phyloP scores from a whole-genome alignment of 2,113 vertebrate genomes.

The Actenoides hombroni region DNA sequence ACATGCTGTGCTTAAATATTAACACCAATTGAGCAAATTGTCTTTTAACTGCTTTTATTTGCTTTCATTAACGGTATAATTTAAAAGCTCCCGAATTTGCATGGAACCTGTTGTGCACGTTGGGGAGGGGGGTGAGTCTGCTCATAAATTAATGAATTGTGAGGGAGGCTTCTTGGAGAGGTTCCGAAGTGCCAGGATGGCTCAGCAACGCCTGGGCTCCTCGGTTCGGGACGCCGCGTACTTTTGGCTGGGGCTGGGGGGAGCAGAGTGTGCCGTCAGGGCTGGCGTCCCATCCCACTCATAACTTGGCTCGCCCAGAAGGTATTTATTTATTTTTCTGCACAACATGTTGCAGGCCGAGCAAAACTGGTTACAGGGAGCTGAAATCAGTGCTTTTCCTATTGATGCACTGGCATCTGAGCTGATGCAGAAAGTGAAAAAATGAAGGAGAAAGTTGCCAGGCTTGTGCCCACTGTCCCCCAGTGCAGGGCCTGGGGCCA shows the following conservation, averaged over 20 bases:
- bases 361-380: slow-evolving; percentile 25
- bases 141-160: slow-evolving; percentile 62
- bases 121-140: neutral
- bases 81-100: slow-evolving; percentile 84
- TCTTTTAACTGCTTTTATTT: slow-evolving; percentile 88
- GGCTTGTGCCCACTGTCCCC: neutral
- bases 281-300: neutral
- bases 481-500: neutral
- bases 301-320: slow-evolving; percentile 41
- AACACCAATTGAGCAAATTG: slow-evolving; percentile 87
- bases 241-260: slow-evolving; percentile 44
- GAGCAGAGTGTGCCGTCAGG: neutral
- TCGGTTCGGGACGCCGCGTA: slow-evolving; percentile 24
- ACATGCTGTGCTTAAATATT: slow-evolving; percentile 87
- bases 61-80: slow-evolving; percentile 86
- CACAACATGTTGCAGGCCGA: slow-evolving; percentile 54
- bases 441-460: neutral
- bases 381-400: slow-evolving; percentile 28
- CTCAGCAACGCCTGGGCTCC: neutral
- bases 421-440: neutral
- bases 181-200: neutral
- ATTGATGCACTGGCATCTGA: neutral
- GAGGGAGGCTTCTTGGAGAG: slow-evolving; percentile 44
- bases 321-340: slow-evolving; percentile 59
- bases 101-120: slow-evolving; percentile 79